Evolutionary conservation across 2,113 vertebrate genomes (phyloP).

Genomic region (Axis porcinus): DNA sequence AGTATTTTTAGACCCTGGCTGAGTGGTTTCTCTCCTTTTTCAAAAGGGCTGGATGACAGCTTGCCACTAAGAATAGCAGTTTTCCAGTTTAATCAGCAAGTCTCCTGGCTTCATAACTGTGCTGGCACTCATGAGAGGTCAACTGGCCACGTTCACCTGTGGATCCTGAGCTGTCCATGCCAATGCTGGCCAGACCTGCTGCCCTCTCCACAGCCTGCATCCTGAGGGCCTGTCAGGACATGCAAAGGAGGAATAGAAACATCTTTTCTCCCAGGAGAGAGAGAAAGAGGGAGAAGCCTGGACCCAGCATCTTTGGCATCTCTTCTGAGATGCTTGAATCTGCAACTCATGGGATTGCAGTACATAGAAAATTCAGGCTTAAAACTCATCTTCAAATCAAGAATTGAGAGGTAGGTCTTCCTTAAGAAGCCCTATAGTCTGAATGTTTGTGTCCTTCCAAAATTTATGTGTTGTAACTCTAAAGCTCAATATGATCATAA

Average conservation of each 20-base stretch:
- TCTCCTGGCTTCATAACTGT: neutral
- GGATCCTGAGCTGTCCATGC: neutral
- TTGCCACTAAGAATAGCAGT: conserved; percentile 28
- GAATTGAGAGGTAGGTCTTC: neutral
- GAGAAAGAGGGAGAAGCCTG: neutral
- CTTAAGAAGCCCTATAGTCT: neutral
- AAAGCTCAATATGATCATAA: neutral
- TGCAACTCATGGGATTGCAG: neutral
- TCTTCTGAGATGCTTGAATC: neutral
- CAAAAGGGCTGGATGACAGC: neutral
- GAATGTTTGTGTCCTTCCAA: neutral
- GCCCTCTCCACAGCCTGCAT: neutral
- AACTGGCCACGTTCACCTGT: neutral
- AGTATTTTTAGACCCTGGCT: conserved; percentile 44
- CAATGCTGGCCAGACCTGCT: neutral
- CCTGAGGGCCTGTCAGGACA: neutral
- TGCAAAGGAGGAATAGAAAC: neutral
- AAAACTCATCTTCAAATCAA: neutral
- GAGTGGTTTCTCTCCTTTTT: conserved; percentile 18
- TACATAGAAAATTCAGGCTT: neutral
- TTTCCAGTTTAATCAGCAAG: conserved; percentile 14
- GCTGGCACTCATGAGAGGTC: neutral
- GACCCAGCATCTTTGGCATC: neutral
- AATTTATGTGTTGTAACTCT: neutral
- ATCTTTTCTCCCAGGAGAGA: neutral